A percentile compares a stretch with the other conserved stretches of the same genome.
phyloP scores from a whole-genome alignment of 2,888 invertebrate genomes.

The Phoenoteleia sp. region DNA sequence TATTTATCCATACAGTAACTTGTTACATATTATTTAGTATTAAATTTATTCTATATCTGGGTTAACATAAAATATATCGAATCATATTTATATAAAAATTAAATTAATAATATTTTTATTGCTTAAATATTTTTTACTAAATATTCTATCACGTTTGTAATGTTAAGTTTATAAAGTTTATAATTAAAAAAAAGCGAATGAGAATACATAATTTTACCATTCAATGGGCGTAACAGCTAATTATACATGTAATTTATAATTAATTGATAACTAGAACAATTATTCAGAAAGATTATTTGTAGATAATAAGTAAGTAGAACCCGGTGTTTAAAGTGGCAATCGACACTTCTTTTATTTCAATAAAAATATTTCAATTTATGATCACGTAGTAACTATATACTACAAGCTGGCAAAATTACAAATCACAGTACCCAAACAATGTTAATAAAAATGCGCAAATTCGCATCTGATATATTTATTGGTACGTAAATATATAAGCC shows the following conservation, averaged over 20 bases:
- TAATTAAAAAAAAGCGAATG: no score
- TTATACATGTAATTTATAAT: constrained; percentile 2
- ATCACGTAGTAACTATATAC: neutral
- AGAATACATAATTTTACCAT: no score
- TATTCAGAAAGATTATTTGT: constrained; percentile 22
- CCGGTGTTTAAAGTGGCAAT: constrained; percentile 9
- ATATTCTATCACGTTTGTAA: no score
- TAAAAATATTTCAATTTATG: constrained; percentile 31
- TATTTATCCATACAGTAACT: no score
- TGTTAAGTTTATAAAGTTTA: no score
- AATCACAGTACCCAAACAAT: constrained; percentile 26
- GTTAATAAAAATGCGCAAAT: constrained; percentile 16
- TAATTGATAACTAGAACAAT: constrained; percentile 3
- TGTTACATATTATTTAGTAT: no score
- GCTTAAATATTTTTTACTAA: no score
- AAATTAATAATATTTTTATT: no score
- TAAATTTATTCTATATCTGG: no score
- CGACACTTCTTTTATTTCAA: constrained; percentile 10
- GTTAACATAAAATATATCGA: no score
- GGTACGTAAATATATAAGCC: constrained; percentile 36
- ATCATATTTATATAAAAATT: no score
- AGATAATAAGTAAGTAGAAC: constrained; percentile 34
- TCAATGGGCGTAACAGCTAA: neutral
- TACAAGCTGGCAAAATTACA: constrained; percentile 25
- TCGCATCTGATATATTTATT: constrained; percentile 26